Conservation (phyloP, 2,113 vertebrate species). For the Harpagus bidentatus region DNA sequence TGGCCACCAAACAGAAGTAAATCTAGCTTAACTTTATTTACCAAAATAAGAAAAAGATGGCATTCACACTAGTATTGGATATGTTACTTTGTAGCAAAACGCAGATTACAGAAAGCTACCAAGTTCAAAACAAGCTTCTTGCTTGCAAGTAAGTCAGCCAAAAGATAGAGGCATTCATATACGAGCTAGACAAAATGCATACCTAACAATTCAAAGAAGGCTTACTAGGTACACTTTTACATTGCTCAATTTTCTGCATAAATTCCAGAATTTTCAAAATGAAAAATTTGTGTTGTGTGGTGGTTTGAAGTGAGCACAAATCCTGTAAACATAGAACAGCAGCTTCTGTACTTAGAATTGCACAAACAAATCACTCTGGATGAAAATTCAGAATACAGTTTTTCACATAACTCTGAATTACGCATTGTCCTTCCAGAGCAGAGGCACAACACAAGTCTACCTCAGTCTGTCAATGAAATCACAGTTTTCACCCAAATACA, state of each 20-base stretch:
- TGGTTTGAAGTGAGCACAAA: neutral
- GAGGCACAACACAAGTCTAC: neutral
- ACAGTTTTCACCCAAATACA: neutral
- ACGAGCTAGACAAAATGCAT: neutral
- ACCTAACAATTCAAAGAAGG: neutral
- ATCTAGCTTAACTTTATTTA: neutral
- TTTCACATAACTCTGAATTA: conserved; percentile 17
- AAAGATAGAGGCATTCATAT: neutral
- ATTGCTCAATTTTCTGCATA: neutral
- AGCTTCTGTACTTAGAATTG: conserved; percentile 22
- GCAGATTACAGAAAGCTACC: neutral
- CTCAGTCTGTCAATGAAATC: neutral
- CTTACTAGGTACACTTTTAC: neutral
- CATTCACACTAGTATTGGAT: neutral
- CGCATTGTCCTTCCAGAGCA: neutral
- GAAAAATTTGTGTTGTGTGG: neutral
- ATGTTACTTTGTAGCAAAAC: neutral
- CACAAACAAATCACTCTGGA: conserved; percentile 19
- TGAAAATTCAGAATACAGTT: conserved; percentile 34
- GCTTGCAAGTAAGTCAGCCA: neutral
- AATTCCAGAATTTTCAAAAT: neutral
- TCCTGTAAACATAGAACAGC: conserved; percentile 36
- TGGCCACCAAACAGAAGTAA: neutral
- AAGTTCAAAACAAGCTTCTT: neutral
- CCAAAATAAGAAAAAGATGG: neutral